Base-by-base conservation (phyloP, 2,113 vertebrate genomes). In the Dipodomys merriami region DNA sequence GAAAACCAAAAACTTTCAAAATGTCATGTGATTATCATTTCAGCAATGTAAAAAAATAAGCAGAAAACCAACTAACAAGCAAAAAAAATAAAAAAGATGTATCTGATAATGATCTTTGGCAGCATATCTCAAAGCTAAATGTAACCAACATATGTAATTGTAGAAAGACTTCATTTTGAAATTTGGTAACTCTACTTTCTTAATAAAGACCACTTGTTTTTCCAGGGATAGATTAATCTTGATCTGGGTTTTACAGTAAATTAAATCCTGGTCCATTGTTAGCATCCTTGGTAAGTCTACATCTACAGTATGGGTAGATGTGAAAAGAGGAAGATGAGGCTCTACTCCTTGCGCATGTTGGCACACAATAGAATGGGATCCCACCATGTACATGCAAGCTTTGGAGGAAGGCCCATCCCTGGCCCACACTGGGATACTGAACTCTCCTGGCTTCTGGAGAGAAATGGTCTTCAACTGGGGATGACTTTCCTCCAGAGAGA, bases 1-100 rank as follows among this genome's bases (percentile, higher is more conserved):
- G 74, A 86, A 90, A 94, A 77, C 30, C 33, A 96, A 95, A 91
- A 88, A 11, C n/a, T 92, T 91, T 95, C 46, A 53, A 92, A 96
- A 95, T 77, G 64, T 91, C 46, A 22, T 65, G 9, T 86, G 72
- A 86, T 91, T 13, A 25, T 90, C 81, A 83, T 79, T 93, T 93
- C 29, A 79, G 49, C 39, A 87, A 84, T 60, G 73, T 25, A 96
- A 44, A 94, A 39, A 39, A 95, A 93, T 65, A 88, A 92, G 33
- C 87, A 93, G 33, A 82, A 93, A 97, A 82, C 60, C 69, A 86
- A 95, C 39, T 69, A 95, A 83, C 20, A 62, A 88, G 65, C 22
- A 71, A 90, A 86, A 86, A 57, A 11, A 57, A 57, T 53, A 53
- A 57, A 79, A 86, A 72, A 16, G 57, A 84, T 77, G 6, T 80